Evolutionary conservation across 2,113 vertebrate species (phyloP).

Genomic region (Coptodon rendalli): DNA sequence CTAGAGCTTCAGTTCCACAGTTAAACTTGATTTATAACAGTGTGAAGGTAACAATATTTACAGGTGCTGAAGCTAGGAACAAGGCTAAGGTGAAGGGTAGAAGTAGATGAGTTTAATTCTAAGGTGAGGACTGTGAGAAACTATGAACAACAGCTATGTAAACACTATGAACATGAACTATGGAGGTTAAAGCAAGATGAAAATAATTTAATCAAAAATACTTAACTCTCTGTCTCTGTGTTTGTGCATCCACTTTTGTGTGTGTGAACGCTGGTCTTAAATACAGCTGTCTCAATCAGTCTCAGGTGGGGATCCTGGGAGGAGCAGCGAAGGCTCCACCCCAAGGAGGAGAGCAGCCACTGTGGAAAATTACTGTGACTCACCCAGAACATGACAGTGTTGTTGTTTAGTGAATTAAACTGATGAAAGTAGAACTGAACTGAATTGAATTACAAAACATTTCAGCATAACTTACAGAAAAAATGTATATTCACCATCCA

Average conservation of each 20-base stretch:
- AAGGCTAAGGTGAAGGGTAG: background rate
- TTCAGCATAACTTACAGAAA: rapidly evolving
- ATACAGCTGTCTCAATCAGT: background rate
- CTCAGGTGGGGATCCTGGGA: background rate
- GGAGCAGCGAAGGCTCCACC: background rate
- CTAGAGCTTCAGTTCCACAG: background rate
- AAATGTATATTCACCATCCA: background rate
- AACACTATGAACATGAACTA: background rate
- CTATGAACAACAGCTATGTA: background rate
- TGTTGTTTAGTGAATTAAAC: background rate
- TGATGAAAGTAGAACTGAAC: background rate
- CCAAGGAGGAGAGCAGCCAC: background rate
- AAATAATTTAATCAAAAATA: background rate
- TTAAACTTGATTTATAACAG: background rate
- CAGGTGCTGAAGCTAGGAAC: background rate
- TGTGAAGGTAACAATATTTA: background rate
- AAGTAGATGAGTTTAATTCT: background rate
- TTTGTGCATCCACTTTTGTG: background rate
- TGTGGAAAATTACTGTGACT: background rate
- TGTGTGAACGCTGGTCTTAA: background rate
- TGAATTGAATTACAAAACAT: background rate
- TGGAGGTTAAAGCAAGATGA: background rate
- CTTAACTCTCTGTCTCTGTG: background rate
- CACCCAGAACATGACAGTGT: background rate
- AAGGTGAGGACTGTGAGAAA: background rate